A percentile compares a stretch with the other conserved stretches of the same genome.
phyloP scores from a whole-genome alignment of 1,140 invertebrate genomes.

The Aricia agestis region DNA sequence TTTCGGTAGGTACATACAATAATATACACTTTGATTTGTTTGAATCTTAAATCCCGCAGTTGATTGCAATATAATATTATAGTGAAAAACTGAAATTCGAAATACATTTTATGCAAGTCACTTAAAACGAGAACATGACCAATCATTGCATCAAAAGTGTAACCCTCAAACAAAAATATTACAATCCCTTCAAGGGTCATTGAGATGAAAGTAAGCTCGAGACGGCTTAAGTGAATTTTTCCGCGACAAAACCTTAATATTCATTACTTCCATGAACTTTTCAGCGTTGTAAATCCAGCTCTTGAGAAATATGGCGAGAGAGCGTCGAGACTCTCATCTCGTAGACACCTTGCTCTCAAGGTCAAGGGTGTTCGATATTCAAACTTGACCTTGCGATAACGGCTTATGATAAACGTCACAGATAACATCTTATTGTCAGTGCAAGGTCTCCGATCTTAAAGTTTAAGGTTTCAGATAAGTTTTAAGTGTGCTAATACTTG shows the following conservation, averaged over 20 bases:
- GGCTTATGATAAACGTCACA: background rate
- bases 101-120: no score
- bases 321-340: background rate
- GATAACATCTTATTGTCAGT: background rate
- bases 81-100: no score
- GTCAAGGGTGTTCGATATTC: slow-evolving; percentile 8
- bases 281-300: slow-evolving; percentile 7
- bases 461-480: background rate
- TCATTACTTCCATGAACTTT: slow-evolving; percentile 10
- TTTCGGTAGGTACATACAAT: no score
- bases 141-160: no score
- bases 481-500: background rate
- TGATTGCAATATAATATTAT: no score
- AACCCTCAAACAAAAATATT: no score
- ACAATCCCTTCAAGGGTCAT: background rate
- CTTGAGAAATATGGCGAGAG: background rate
- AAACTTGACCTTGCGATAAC: slow-evolving; percentile 1
- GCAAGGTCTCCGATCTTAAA: background rate
- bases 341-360: background rate
- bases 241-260: background rate
- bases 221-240: background rate
- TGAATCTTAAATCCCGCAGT: no score
- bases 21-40: no score
- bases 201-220: background rate
- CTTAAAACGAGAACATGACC: no score